Percentiles rank a stretch among this genome's conserved stretches.
phyloP scores from a whole-genome alignment of 92 coral and sea anemone species.

The Micromussa lordhowensis region DNA sequence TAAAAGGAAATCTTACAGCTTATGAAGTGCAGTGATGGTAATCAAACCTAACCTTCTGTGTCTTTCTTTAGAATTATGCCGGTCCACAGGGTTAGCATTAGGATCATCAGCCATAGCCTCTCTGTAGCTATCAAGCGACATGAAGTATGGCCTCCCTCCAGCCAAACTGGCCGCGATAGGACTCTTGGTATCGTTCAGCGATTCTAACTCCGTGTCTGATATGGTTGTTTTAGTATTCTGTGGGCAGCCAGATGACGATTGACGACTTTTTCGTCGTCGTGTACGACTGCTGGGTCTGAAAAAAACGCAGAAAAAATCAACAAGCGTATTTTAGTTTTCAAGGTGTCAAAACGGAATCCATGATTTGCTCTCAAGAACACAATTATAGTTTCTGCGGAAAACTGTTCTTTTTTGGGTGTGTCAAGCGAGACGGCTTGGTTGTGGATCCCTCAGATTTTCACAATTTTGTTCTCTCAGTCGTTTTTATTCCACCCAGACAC shows the following conservation, averaged over 20 bases:
- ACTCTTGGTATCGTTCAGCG: conserved; percentile 51
- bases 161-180: conserved; percentile 62
- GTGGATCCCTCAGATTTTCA: neutral
- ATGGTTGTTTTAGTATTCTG: neutral
- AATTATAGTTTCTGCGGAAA: neutral
- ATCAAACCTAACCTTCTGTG: conserved; percentile 76
- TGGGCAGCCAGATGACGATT: neutral
- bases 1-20: neutral
- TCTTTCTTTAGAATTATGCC: conserved; percentile 91
- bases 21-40: neutral
- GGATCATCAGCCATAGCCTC: conserved; percentile 82
- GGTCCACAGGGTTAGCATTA: conserved; percentile 74
- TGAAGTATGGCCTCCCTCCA: conserved; percentile 69
- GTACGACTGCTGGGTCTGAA: neutral
- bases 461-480: too few species aligned
- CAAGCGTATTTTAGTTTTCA: too few species aligned
- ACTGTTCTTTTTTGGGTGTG: neutral
- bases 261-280: neutral
- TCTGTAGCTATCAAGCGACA: conserved; percentile 71
- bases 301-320: neutral
- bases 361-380: neutral
- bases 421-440: neutral
- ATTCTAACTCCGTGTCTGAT: conserved; percentile 36
- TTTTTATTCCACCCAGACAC: too few species aligned
- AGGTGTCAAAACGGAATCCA: neutral